Conservation (phyloP, 2,888 invertebrate genomes). For the Agrenia bidenticulata region DNA sequence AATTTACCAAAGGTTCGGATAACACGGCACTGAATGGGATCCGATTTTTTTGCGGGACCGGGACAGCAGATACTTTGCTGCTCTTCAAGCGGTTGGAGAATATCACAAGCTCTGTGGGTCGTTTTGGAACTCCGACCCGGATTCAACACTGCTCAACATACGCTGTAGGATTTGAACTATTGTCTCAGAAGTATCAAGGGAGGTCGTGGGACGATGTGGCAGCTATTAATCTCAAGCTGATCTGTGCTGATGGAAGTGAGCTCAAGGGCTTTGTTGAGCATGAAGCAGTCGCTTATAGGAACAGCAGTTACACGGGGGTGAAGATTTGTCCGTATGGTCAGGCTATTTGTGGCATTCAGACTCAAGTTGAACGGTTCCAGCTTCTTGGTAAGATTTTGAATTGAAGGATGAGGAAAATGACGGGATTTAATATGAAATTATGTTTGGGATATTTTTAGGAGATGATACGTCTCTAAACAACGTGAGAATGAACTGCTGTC, state of each 20-base stretch:
- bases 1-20: constrained; percentile 18
- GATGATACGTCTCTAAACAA: constrained; percentile 42
- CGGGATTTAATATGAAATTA: too few species aligned
- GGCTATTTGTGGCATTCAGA: constrained; percentile 41
- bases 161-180: constrained; percentile 39
- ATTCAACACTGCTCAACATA: constrained; percentile 7
- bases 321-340: constrained; percentile 29
- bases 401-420: neutral
- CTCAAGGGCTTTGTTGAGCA: constrained; percentile 31
- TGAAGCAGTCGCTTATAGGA: constrained; percentile 19
- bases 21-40: constrained; percentile 45
- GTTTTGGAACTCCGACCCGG: neutral
- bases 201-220: constrained; percentile 33
- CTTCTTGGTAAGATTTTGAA: neutral
- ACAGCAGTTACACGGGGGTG: constrained; percentile 25
- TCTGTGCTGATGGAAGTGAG: constrained; percentile 32
- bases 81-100: constrained; percentile 5
- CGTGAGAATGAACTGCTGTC: constrained; percentile 35
- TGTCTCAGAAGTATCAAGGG: constrained; percentile 40
- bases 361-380: constrained; percentile 41
- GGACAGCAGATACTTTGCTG: neutral
- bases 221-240: constrained; percentile 33
- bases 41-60: constrained; percentile 31
- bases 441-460: constrained; percentile 15
- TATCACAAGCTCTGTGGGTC: constrained; percentile 4